Base-by-base conservation (phyloP, 92 coral and sea anemone genomes). In the Paragorgia papillata region DNA sequence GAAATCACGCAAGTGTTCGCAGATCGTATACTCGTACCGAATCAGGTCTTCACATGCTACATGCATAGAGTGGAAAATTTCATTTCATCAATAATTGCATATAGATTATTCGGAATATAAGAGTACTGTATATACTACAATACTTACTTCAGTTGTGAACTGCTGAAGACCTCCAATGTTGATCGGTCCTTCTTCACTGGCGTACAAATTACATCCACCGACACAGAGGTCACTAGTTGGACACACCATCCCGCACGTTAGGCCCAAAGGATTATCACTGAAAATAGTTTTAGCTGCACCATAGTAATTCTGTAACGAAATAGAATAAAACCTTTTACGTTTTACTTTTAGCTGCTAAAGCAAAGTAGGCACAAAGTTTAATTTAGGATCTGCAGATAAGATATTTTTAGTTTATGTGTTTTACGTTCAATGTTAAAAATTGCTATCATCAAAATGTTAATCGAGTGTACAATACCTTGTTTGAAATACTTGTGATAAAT, bases 201-300 rank as follows among this genome's bases (percentile, higher is more conserved):
- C 98, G 70, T 94, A 90, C 67, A 94, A 79, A 67, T 94, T 94
- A 83, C 98, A 94, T 44, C 98, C 98, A 33, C 98, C 98, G 30
- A 94, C 98, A 84, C 98, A 94, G 66, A 94, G 85, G 66, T 94
- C 98, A 77, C 98, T 94, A 10, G 98, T 94, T 17, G 98, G 98
- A 41, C 98, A 94, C 9, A 94, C 98, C 98, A 94, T 94, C 59
- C 98, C 98, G 61, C 98, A 94, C 0, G 98, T 90, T 74, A 94
- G 74, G 49, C 98, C 98, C 46, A 94, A 66, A 6, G 98, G 98
- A 82, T 94, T 94, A 77, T 94, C 98, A 87, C 98, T 94, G 63
- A 94, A 94, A 80, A 94, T 94, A 12, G 92, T 89, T 41, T 94
- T 94, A 10, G 98, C 98, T 55, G 98, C 92, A 34, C 98, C 98